Percentiles rank a stretch among this genome's conserved stretches.
Evolutionary conservation across 2,888 invertebrate species (phyloP).

Genomic region (Nomada fucata): DNA sequence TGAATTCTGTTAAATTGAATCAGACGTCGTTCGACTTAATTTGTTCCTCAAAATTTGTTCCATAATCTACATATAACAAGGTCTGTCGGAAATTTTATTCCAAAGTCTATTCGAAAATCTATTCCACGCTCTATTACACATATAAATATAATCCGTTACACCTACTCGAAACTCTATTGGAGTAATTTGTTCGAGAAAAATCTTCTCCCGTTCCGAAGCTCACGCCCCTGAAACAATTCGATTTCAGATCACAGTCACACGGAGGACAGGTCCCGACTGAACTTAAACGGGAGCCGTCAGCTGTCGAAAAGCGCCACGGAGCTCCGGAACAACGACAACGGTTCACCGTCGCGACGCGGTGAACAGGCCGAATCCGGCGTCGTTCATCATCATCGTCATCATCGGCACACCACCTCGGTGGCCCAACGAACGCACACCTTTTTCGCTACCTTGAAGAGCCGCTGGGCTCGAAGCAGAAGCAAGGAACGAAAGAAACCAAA

Average conservation of each 20-base stretch:
- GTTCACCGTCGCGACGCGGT: conserved; percentile 84
- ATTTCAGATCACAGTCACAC: conserved; percentile 64
- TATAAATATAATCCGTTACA: too few species aligned
- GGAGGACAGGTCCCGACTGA: conserved; percentile 79
- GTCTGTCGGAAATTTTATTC: too few species aligned
- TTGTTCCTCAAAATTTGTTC: too few species aligned
- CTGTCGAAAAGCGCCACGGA: conserved; percentile 94
- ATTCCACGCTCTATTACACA: too few species aligned
- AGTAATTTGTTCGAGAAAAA: too few species aligned
- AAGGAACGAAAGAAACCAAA: conserved; percentile 89
- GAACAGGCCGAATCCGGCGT: conserved; percentile 79
- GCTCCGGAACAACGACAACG: conserved; percentile 85
- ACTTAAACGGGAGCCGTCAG: conserved; percentile 86
- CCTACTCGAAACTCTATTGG: too few species aligned
- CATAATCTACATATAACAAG: too few species aligned
- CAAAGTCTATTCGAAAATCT: too few species aligned
- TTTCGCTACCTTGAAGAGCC: conserved; percentile 92
- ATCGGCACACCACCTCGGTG: conserved; percentile 89
- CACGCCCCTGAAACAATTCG: background rate
- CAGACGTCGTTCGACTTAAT: too few species aligned
- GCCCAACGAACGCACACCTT: conserved; percentile 93
- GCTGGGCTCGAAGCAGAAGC: conserved; percentile 91
- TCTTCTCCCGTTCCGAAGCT: too few species aligned
- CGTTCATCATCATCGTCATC: conserved; percentile 76
- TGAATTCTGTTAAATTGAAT: too few species aligned